Percentiles rank a stretch among this genome's conserved stretches.
Conservation (phyloP, 2,113 vertebrate genomes). For the Tringa solitaria region DNA sequence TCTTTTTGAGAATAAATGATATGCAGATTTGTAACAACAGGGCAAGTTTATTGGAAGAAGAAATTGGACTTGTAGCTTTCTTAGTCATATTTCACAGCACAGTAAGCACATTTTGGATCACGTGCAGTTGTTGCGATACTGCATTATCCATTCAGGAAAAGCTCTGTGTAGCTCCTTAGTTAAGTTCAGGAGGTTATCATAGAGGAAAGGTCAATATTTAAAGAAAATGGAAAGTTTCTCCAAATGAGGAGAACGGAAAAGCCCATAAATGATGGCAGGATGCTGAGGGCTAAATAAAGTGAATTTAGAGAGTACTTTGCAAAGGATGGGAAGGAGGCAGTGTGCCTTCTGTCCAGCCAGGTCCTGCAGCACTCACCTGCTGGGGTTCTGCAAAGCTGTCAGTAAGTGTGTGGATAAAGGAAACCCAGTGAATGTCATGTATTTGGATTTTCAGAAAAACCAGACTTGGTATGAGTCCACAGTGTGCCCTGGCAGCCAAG, state of each 20-base stretch:
- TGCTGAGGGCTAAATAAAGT: not conserved
- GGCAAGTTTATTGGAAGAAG: not conserved
- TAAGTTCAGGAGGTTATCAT: not conserved
- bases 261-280: not conserved
- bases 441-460: not conserved
- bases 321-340: not conserved
- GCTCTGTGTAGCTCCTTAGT: not conserved
- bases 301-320: not conserved
- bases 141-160: not conserved
- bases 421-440: not conserved
- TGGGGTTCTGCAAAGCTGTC: not conserved
- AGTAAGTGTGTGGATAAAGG: not conserved
- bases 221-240: not conserved
- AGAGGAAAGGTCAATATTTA: not conserved
- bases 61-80: not conserved
- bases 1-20: not conserved
- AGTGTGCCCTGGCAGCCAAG: not conserved
- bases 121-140: accelerated
- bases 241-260: not conserved
- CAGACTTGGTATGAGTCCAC: not conserved
- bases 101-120: not conserved
- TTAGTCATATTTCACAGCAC: not conserved
- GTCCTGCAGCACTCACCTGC: not conserved
- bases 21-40: not conserved
- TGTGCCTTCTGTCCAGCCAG: not conserved